These are phyloP conservation scores for Lathamus discolor DNA, from an alignment of 2,113 vertebrate species.

Conservation along the genomic window DNA sequence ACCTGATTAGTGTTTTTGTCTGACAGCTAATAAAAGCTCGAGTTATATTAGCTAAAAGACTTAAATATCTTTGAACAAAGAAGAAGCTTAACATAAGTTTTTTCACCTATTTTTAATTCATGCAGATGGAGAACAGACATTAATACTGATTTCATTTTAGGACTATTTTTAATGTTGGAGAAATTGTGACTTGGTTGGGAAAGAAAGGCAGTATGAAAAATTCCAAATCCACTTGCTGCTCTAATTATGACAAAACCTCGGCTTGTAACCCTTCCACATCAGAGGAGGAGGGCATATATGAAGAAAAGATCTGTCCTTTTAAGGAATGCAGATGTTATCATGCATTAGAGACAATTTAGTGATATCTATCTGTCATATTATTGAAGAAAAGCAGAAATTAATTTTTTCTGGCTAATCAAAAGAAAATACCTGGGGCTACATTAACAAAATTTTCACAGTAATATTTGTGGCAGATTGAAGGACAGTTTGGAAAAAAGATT, in stretches of 20 bases:
- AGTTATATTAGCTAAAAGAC: background rate
- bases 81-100: fast-evolving
- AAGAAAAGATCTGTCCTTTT: background rate
- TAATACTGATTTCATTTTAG: background rate
- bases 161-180: background rate
- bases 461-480: background rate
- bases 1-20: background rate
- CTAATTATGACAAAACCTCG: fast-evolving
- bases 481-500: background rate
- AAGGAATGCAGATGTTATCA: background rate
- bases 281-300: background rate
- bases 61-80: background rate
- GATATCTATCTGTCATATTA: background rate
- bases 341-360: background rate
- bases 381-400: background rate
- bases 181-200: background rate
- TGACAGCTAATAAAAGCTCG: background rate
- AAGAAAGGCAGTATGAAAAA: background rate
- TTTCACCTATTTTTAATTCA: background rate
- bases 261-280: background rate
- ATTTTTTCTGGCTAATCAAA: background rate
- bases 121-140: background rate
- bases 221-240: background rate
- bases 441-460: background rate
- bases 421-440: background rate